Evolutionary conservation across 2,797 vertebrate species (phyloP).

Genomic region (Clarias platycephalus): DNA sequence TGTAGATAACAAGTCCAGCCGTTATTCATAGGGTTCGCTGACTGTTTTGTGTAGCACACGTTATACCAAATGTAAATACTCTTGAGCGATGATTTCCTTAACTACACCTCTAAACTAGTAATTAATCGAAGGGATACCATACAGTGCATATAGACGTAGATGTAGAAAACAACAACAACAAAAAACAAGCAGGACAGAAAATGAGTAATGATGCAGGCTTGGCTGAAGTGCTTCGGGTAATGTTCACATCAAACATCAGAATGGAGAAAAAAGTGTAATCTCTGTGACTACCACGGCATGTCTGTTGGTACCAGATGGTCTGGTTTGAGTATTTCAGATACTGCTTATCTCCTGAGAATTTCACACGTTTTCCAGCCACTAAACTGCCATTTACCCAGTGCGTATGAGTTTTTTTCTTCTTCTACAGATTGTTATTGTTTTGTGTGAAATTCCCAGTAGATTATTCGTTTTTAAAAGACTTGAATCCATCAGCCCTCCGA

Average conservation of each 20-base stretch:
- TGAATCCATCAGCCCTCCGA: not conserved
- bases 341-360: too few species aligned
- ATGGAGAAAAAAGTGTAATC: too few species aligned
- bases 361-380: too few species aligned
- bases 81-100: not conserved
- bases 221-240: too few species aligned
- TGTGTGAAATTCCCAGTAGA: not conserved
- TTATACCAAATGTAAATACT: slow-evolving; percentile 1
- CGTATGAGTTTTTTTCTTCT: not conserved
- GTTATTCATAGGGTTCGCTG: slow-evolving; percentile 2
- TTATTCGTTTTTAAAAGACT: not conserved
- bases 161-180: not conserved
- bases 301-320: too few species aligned
- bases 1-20: not conserved
- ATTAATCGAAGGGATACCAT: not conserved
- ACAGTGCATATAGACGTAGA: not conserved
- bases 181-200: not conserved
- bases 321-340: too few species aligned
- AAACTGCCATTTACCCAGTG: too few species aligned
- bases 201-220: not conserved
- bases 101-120: not conserved
- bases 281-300: too few species aligned
- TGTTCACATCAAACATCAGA: too few species aligned
- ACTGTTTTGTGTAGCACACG: not conserved
- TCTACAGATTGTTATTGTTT: not conserved